Conservation (phyloP, 2,113 vertebrate species). For the Ammodytes dubius region DNA sequence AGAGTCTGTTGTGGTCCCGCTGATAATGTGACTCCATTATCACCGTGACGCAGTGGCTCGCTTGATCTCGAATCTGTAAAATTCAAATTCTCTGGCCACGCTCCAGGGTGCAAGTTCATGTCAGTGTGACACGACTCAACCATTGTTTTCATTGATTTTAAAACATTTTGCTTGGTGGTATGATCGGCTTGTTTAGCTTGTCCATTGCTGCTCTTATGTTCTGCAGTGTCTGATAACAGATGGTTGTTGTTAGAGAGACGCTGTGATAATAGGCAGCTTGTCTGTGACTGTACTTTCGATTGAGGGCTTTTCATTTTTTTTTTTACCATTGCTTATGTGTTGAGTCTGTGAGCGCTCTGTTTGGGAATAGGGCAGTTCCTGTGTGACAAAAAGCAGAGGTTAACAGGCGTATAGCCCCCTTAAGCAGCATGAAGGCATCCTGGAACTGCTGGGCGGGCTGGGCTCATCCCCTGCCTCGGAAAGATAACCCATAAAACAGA, state of each 20-base stretch:
- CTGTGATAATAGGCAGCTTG: slow-evolving; percentile 19
- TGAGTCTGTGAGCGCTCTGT: slow-evolving; percentile 14
- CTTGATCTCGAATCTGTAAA: slow-evolving; percentile 48
- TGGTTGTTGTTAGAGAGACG: slow-evolving; percentile 22
- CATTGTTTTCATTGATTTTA: slow-evolving; percentile 64
- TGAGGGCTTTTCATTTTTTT: slow-evolving; percentile 18
- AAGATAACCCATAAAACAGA: slow-evolving; percentile 64
- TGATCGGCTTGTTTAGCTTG: slow-evolving; percentile 42
- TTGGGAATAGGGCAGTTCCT: slow-evolving; percentile 49
- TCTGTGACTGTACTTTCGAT: slow-evolving; percentile 16
- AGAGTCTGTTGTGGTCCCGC: slow-evolving; percentile 43
- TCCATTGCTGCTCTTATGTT: slow-evolving; percentile 34
- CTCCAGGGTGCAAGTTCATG: slow-evolving; percentile 54
- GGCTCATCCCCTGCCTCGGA: slow-evolving; percentile 54
- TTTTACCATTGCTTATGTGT: slow-evolving; percentile 18
- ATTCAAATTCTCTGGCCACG: slow-evolving; percentile 48
- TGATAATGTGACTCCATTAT: slow-evolving; percentile 70
- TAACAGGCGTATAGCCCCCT: slow-evolving; percentile 59
- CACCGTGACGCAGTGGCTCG: slow-evolving; percentile 52
- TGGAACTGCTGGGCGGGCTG: slow-evolving; percentile 41
- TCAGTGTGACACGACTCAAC: slow-evolving; percentile 68
- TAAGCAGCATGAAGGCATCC: slow-evolving; percentile 58
- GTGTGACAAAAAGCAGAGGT: slow-evolving; percentile 66
- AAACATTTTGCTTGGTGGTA: slow-evolving; percentile 63
- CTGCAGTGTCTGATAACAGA: slow-evolving; percentile 15